Conservation (phyloP, 2,797 vertebrate genomes). For the Liparis tanakae region DNA sequence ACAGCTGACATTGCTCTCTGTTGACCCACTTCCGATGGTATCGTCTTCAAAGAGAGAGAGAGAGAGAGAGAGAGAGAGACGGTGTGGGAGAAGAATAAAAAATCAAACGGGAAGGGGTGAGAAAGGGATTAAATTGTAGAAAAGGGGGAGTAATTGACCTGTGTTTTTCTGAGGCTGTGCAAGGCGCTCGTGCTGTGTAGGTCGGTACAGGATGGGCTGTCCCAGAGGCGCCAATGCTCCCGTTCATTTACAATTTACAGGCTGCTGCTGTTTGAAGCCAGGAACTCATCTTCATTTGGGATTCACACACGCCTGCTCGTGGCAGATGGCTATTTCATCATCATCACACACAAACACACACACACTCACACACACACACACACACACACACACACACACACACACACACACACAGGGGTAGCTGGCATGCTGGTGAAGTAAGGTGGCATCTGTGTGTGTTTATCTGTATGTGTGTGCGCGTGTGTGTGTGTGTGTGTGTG, state of each 20-base stretch:
- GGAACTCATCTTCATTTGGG: constrained; percentile 72
- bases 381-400: constrained; percentile 12
- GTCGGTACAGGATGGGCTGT: constrained; percentile 46
- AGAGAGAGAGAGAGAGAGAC: constrained; percentile 13
- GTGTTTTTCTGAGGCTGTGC: constrained; percentile 38
- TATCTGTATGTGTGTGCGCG: no score
- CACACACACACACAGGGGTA: constrained; percentile 26
- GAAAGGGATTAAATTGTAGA: constrained; percentile 57
- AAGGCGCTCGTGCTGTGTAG: constrained; percentile 30
- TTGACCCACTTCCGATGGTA: constrained; percentile 75
- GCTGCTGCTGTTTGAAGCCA: constrained; percentile 65
- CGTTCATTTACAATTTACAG: constrained; percentile 71
- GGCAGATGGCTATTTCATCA: constrained; percentile 79
- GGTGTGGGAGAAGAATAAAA: not conserved
- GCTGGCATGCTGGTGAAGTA: constrained; percentile 46
- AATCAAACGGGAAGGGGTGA: constrained; percentile 40
- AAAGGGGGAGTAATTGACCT: constrained; percentile 58
- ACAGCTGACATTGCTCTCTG: constrained; percentile 74
- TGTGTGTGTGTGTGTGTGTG: not conserved
- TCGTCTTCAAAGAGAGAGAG: constrained; percentile 65
- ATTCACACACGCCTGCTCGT: constrained; percentile 64
- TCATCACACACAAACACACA: constrained; percentile 35
- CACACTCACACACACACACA: constrained; percentile 4
- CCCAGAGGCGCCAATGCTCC: constrained; percentile 59
- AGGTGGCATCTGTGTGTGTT: constrained; percentile 36